A percentile compares a stretch with the other conserved stretches of the same genome.
phyloP scores from a whole-genome alignment of 1,140 invertebrate species.

The Pseudobourletiella spinata region DNA sequence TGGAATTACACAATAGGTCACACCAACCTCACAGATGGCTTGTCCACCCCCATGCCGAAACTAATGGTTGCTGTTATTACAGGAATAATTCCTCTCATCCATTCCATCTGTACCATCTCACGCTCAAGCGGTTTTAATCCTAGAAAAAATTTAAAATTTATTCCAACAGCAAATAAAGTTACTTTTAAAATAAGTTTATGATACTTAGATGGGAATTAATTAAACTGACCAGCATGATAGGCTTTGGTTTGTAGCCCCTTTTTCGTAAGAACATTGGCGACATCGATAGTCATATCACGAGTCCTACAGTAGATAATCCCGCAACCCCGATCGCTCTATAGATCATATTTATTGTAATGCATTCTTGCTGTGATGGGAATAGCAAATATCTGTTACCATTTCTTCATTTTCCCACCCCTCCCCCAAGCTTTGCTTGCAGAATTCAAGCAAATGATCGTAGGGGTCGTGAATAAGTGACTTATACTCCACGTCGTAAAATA shows the following conservation, averaged over 20 bases:
- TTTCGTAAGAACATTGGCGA: constrained; percentile 48
- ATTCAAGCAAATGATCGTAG: constrained; percentile 62
- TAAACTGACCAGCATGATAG: constrained; percentile 63
- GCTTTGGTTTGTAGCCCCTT: constrained; percentile 49
- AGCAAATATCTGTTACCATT: constrained; percentile 35
- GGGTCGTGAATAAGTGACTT: constrained; percentile 70
- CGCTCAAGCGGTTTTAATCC: constrained; percentile 48
- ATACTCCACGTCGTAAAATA: constrained; percentile 64
- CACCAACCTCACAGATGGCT: constrained; percentile 54
- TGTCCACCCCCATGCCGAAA: constrained; percentile 70
- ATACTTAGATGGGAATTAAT: too few species aligned
- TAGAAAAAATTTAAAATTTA: constrained; percentile 23
- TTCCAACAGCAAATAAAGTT: too few species aligned
- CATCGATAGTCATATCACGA: constrained; percentile 53
- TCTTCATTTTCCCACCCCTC: constrained; percentile 38
- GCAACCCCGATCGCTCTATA: constrained; percentile 58
- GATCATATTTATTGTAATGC: background rate
- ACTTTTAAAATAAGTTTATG: too few species aligned
- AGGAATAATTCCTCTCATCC: constrained; percentile 54
- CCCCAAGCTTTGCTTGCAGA: constrained; percentile 47
- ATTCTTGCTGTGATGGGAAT: too few species aligned
- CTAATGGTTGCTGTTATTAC: constrained; percentile 56
- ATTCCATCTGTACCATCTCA: constrained; percentile 51
- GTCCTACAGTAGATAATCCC: constrained; percentile 63
- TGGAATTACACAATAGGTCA: too few species aligned